Conservation (phyloP, 1,140 invertebrate species). For the Tetramorium alpestre region DNA sequence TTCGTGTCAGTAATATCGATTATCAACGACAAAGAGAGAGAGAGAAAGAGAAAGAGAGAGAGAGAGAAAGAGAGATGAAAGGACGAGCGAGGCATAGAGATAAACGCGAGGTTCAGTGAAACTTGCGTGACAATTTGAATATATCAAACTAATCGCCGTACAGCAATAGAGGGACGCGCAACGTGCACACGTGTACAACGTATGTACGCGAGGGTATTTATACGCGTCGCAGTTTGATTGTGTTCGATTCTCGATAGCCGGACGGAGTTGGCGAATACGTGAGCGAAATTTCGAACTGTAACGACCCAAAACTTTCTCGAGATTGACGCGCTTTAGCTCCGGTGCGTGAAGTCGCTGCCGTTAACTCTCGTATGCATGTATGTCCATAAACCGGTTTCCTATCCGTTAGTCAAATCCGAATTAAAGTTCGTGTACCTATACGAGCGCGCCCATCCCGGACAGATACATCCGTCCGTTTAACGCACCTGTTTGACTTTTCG, state of each 20-base stretch:
- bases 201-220: neutral
- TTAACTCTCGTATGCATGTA: conserved; percentile 39
- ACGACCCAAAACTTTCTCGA: conserved; percentile 67
- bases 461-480: conserved; percentile 1
- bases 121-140: conserved; percentile 69
- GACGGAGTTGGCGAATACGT: conserved; percentile 60
- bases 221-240: conserved; percentile 53
- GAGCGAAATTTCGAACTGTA: conserved; percentile 70
- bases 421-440: conserved; percentile 51
- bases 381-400: conserved; percentile 60
- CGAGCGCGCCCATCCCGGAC: neutral
- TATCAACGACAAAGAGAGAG: neutral
- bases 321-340: conserved; percentile 67
- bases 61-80: neutral
- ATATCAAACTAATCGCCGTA: conserved; percentile 66
- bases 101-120: conserved; percentile 22
- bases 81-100: neutral
- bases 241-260: conserved; percentile 69
- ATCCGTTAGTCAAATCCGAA: conserved; percentile 43
- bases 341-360: conserved; percentile 10
- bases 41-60: neutral
- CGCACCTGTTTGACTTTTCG: conserved; percentile 17
- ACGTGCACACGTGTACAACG: neutral
- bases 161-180: conserved; percentile 12
- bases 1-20: neutral